These are phyloP conservation scores for Alfaro cultratus DNA, from an alignment of 2,797 vertebrate species.

Conservation along the genomic window DNA sequence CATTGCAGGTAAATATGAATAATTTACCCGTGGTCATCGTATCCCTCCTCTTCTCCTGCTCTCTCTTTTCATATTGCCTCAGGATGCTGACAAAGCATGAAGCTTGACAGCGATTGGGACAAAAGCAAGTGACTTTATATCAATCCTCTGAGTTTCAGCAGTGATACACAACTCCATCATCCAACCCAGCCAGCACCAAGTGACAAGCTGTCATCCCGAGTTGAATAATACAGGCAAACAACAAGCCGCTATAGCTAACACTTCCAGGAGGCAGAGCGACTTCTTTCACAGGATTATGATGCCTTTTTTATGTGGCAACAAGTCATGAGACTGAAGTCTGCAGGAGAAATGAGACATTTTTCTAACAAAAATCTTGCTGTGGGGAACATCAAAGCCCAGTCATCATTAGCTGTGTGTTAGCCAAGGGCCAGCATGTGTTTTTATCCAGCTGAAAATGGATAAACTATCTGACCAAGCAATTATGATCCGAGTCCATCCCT, in stretches of 20 bases:
- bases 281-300: background rate
- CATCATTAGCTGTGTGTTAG: background rate
- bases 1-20: constrained; percentile 50
- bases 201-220: constrained; percentile 29
- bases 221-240: constrained; percentile 17
- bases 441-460: background rate
- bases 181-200: constrained; percentile 12
- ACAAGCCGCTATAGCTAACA: background rate
- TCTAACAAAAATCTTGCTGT: background rate
- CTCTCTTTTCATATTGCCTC: constrained; percentile 2
- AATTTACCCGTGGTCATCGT: constrained; percentile 37
- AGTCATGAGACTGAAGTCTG: constrained; percentile 8
- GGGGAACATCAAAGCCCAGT: background rate
- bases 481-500: background rate
- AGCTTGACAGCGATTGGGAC: constrained; percentile 33
- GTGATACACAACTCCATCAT: constrained; percentile 21
- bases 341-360: background rate
- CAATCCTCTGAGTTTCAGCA: constrained; percentile 27
- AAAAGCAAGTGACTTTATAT: constrained; percentile 24
- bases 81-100: constrained; percentile 41
- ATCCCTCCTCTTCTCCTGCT: constrained; percentile 22
- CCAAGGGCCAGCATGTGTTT: background rate
- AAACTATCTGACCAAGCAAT: constrained; percentile 1
- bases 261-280: background rate
- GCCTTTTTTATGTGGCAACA: constrained; percentile 6